These are phyloP conservation scores for Leucozona laternaria DNA, from an alignment of 2,888 invertebrate genomes.

Conservation along the genomic window DNA sequence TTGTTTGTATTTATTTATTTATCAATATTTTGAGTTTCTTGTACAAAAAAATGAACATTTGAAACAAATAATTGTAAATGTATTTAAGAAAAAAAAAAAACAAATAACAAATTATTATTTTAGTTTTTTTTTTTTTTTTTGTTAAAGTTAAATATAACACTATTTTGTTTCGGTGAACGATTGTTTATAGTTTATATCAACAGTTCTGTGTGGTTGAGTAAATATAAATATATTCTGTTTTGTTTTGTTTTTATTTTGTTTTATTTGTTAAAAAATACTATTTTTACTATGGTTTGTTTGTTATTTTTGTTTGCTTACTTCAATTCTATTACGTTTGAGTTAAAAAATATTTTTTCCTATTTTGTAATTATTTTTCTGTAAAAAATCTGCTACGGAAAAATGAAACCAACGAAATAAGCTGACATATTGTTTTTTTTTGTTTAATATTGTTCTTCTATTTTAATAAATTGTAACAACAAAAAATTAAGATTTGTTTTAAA, in stretches of 20 bases:
- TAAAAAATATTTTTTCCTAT: slow-evolving; percentile 71
- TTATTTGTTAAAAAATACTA: slow-evolving; percentile 72
- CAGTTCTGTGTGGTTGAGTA: slow-evolving; percentile 74
- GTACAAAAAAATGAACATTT: slow-evolving; percentile 28
- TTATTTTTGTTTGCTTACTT: slow-evolving; percentile 24
- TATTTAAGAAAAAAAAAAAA: slow-evolving; percentile 31
- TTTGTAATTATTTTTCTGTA: slow-evolving; percentile 71
- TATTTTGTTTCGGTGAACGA: slow-evolving; percentile 75
- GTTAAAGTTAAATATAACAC: slow-evolving; percentile 58
- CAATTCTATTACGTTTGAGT: slow-evolving; percentile 72
- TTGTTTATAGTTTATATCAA: slow-evolving; percentile 76
- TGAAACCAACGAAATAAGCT: slow-evolving; percentile 76
- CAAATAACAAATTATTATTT: slow-evolving; percentile 38
- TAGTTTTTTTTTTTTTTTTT: slow-evolving; percentile 6
- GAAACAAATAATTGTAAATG: slow-evolving; percentile 46
- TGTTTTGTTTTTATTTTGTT: slow-evolving; percentile 57
- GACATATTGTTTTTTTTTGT: slow-evolving; percentile 46
- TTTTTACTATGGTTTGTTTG: slow-evolving; percentile 65
- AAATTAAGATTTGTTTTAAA: slow-evolving; percentile 65
- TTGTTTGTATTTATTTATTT: slow-evolving; percentile 47
- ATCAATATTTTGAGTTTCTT: slow-evolving; percentile 48
- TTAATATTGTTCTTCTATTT: slow-evolving; percentile 43
- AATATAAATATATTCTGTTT: slow-evolving; percentile 72
- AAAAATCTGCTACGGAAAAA: slow-evolving; percentile 75
- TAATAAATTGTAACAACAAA: slow-evolving; percentile 49